Conservation (phyloP, 2,888 invertebrate genomes). For the Ctenicera cuprea region DNA sequence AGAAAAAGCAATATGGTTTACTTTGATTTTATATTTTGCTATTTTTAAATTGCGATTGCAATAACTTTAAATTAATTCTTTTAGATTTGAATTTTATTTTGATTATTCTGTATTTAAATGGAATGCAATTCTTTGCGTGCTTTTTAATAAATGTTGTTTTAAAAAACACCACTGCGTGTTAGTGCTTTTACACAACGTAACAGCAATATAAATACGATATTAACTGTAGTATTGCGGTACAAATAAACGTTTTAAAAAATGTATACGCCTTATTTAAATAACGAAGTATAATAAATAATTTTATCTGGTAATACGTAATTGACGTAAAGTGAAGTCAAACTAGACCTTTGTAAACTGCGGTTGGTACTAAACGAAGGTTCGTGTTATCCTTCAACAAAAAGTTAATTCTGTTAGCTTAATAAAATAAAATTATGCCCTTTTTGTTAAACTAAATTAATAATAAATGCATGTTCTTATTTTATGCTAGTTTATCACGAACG, state of each 20-base stretch:
- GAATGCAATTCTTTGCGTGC: too few relatives aligned
- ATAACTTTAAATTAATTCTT: too few relatives aligned
- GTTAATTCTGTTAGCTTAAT: slow-evolving; percentile 35
- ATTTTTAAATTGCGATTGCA: too few relatives aligned
- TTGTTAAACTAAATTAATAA: slow-evolving; percentile 45
- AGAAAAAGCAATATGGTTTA: too few relatives aligned
- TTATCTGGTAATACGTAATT: slow-evolving; percentile 1
- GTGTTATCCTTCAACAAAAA: slow-evolving; percentile 38
- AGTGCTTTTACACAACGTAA: not conserved
- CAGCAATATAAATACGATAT: slow-evolving; percentile 2
- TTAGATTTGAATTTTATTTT: too few relatives aligned
- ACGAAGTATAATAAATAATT: slow-evolving; percentile 22
- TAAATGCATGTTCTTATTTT: slow-evolving; percentile 36
- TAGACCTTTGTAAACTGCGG: not conserved
- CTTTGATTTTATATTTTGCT: too few relatives aligned
- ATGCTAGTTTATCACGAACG: slow-evolving; percentile 36
- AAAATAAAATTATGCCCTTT: slow-evolving; percentile 42
- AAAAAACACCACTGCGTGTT: not conserved
- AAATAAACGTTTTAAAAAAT: slow-evolving; percentile 15
- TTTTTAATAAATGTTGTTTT: too few relatives aligned
- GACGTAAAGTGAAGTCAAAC: not conserved
- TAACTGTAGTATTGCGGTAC: slow-evolving; percentile 17
- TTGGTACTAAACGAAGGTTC: slow-evolving; percentile 18
- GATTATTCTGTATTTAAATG: too few relatives aligned
- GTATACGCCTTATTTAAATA: slow-evolving; percentile 16